Evolutionary conservation across 2,888 invertebrate genomes (phyloP).

Genomic region (Leptogaster cylindrica): DNA sequence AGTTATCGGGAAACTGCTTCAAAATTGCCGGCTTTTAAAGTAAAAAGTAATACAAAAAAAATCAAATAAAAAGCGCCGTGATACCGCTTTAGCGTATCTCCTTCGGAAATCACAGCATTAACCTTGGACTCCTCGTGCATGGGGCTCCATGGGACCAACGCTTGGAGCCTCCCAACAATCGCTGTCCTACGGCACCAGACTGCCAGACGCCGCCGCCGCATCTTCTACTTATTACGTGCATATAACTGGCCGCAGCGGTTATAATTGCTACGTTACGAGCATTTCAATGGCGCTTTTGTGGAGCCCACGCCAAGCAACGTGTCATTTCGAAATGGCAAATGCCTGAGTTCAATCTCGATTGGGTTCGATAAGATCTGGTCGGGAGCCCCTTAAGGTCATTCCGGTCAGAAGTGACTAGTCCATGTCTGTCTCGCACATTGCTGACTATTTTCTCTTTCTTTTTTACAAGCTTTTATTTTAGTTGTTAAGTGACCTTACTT

Average conservation of each 20-base stretch:
- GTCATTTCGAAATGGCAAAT: background rate
- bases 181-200: slow-evolving; percentile 4
- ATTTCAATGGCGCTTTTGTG: slow-evolving; percentile 20
- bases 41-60: background rate
- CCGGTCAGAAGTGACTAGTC: too few species aligned
- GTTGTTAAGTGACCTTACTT: too few species aligned
- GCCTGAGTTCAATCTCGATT: background rate
- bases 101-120: slow-evolving; percentile 8
- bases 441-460: background rate
- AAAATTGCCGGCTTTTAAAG: background rate
- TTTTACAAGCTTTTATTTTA: background rate
- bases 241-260: background rate
- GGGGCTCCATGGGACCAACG: background rate
- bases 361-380: background rate
- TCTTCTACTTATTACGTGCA: slow-evolving; percentile 5
- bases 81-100: slow-evolving; percentile 5
- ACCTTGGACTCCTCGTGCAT: background rate
- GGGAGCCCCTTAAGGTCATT: background rate
- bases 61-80: background rate
- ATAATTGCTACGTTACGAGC: slow-evolving; percentile 25
- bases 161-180: background rate
- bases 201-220: slow-evolving; percentile 16
- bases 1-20: background rate
- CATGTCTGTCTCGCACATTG: too few species aligned
- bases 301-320: too few species aligned